A percentile compares a stretch with the other conserved stretches of the same genome.
phyloP scores from a whole-genome alignment of 2,113 vertebrate genomes.

The Ictalurus furcatus region DNA sequence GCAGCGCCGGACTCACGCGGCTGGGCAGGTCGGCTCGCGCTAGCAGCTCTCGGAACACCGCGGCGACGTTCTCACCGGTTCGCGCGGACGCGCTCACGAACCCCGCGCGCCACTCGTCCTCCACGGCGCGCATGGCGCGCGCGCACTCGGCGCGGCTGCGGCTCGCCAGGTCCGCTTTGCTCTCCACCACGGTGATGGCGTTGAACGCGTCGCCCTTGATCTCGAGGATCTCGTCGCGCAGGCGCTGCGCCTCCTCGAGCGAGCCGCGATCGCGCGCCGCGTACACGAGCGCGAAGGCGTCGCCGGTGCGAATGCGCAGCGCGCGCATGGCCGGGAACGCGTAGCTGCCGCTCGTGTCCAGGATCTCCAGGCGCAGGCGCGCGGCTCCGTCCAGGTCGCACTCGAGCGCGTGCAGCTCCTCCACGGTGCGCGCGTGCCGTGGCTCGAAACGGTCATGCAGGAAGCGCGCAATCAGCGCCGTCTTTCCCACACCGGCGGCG shows the following conservation, averaged over 20 bases:
- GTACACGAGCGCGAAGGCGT: conserved; percentile 74
- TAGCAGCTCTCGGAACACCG: too few species aligned
- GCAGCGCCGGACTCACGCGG: too few species aligned
- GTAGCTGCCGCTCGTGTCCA: conserved; percentile 78
- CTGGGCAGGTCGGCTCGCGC: too few species aligned
- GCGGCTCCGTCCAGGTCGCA: conserved; percentile 53
- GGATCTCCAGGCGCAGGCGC: conserved; percentile 66
- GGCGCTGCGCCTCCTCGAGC: conserved; percentile 62
- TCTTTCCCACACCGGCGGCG: conserved; percentile 74
- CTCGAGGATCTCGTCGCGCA: too few species aligned
- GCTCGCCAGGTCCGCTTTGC: too few species aligned
- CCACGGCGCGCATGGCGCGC: too few species aligned
- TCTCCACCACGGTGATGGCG: too few species aligned
- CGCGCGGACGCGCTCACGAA: too few species aligned
- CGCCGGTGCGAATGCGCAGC: conserved; percentile 70
- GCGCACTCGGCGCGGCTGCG: too few species aligned
- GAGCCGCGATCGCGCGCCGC: conserved; percentile 66
- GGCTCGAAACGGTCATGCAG: conserved; percentile 67
- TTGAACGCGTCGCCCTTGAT: too few species aligned
- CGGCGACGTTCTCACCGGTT: too few species aligned
- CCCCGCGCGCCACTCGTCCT: too few species aligned
- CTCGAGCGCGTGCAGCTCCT: conserved; percentile 72
- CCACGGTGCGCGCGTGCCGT: conserved; percentile 73
- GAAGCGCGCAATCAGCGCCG: conserved; percentile 71
- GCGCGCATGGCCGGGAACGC: conserved; percentile 77